Evolutionary conservation across 2,888 invertebrate species (phyloP), one percentile per base, ranked within the genome.

Genomic region (Odontothrips loti): DNA sequence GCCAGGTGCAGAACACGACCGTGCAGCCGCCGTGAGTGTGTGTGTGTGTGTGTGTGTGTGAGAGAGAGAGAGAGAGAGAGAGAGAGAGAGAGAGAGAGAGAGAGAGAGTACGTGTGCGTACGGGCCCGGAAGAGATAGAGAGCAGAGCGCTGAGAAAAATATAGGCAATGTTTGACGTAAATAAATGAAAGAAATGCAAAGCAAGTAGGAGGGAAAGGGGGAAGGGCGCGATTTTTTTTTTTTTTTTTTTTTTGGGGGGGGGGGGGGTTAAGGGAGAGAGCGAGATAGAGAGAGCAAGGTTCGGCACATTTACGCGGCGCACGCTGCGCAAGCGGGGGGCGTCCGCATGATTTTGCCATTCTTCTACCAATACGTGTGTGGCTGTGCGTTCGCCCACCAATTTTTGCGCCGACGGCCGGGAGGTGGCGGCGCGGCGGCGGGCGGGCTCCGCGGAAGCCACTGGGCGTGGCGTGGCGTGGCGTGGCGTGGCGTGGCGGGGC

Each of bases 321-420:
- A 15, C 15, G 58, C 11, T 11, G 58, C 11, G 17, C 51, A 43
- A 43, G 34, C 6, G 34, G 34, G 58, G 20, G 58, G 17, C 15
- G 17, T 58, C n/a, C 17, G 68, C 68, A 75, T 75, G 68, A 75
- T 75, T 75, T 75, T 27, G 68, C 68, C 3, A 75, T 75, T 75
- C 68, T 75, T 75, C 68, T 75, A 27, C 23, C 68, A 12, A 75
- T 75, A 75, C 68, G 68, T 75, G 68, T 43, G 34, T 43, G 34
- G 34, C 34, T 43, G 34, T 6, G 34, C 34, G 34, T 75, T 75
- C 68, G 68, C 9, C 27, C 23, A 27, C 68, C 68, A 27, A 75
- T 75, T 75, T 75, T n/a, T 75, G 68, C 17, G 58, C 34, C 34
- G 34, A 43, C 34, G 34, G n/a, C n/a, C 34, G 34, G 6, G 34